Base-by-base conservation (phyloP, 1,140 invertebrate species). In the Oedothorax gibbosus region DNA sequence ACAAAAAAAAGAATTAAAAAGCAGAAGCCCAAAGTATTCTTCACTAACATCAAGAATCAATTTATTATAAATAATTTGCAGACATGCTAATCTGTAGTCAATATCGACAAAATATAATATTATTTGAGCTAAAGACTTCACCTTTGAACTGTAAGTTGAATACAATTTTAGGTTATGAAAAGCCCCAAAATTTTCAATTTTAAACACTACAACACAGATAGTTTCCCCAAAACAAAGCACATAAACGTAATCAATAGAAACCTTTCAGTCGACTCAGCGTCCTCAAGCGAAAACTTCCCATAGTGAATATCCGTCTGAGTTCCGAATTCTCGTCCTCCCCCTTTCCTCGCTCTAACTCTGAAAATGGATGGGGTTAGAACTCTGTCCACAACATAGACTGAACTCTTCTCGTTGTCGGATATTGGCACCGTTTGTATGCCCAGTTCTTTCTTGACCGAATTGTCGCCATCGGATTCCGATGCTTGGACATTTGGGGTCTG, bases 361-460 rank as follows among this genome's bases (percentile, higher is more conserved):
- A 84, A 75, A 60, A 78, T 78, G 1, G 86, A 84, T 3, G 86
- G 86, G 15, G 86, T 86, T 54, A 86, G 54, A 12, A 86, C 69
- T 65, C 86, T 20, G 54, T 86, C 82, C 12, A 85, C 81, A 1
- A 86, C 69, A 21, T 83, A 86, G 7, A 66, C 49, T 14, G 77
- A 84, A 21, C 72, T 75, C 20, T 84, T 84, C 20, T 76, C 72
- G 18, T 7, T 56, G 7, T 84, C 81, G n/a, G 81, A 76, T 14
- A 82, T 15, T 62, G 80, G 80, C 49, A 82, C 35, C 11, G 81
- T 84, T 65, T 86, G 85, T 5, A 86, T 53, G 35, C 78, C 78
- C 51, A 78, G 56, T 49, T 86, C 85, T 65, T 84, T 82, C 76
- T 84, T 84, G 20, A 51, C 18, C 4, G 15, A 12, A n/a, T 50